Evolutionary conservation across 2,888 invertebrate species (phyloP).

Genomic region (Drosophila quinaria): DNA sequence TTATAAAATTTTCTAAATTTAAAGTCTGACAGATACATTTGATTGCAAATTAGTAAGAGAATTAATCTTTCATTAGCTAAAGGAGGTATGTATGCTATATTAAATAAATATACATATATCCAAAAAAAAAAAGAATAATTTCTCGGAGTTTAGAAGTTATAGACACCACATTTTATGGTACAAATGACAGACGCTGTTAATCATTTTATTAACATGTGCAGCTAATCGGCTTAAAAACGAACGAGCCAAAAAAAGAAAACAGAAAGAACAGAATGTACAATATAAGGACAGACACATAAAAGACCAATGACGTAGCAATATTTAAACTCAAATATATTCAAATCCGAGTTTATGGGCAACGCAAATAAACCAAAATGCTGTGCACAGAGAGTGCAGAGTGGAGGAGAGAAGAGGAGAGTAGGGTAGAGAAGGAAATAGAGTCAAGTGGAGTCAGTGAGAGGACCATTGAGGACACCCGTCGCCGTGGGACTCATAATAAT

Average conservation of each 20-base stretch:
- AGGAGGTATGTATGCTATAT: not conserved
- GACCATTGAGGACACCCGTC: slow-evolving; percentile 64
- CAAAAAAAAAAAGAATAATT: not conserved
- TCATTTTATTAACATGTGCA: slow-evolving; percentile 77
- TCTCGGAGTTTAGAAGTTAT: not conserved
- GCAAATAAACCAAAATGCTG: slow-evolving; percentile 63
- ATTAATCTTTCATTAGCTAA: not conserved
- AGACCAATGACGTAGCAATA: slow-evolving; percentile 62
- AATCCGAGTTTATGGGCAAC: slow-evolving; percentile 76
- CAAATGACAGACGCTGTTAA: slow-evolving; percentile 30
- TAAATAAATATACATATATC: not conserved
- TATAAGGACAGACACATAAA: slow-evolving; percentile 19
- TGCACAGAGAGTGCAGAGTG: not conserved
- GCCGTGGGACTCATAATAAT: slow-evolving; percentile 79
- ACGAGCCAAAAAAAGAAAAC: slow-evolving; percentile 33
- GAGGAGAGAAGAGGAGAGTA: not conserved
- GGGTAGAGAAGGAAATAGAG: slow-evolving; percentile 22
- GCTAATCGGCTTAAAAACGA: slow-evolving; percentile 71
- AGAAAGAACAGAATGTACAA: slow-evolving; percentile 12
- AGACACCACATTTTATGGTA: not conserved
- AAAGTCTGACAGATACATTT: too few species aligned
- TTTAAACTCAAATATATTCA: slow-evolving; percentile 78
- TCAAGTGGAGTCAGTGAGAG: slow-evolving; percentile 63
- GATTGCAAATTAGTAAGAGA: not conserved
- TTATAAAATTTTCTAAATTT: too few species aligned